Evolutionary conservation across 2,888 invertebrate species (phyloP).

Genomic region (Apotomis betuletana): DNA sequence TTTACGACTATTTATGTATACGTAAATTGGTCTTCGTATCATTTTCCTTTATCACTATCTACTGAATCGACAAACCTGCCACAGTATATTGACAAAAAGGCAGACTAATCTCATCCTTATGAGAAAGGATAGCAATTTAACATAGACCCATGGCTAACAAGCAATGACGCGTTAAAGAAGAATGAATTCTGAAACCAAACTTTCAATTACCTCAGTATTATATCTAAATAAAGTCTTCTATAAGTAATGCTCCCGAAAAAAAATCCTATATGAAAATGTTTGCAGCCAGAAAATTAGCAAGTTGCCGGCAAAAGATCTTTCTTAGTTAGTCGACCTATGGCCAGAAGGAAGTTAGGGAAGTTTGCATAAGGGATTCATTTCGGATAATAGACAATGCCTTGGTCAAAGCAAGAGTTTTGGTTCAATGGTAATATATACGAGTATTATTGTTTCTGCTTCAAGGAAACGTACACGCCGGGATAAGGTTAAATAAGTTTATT

Average conservation of each 20-base stretch:
- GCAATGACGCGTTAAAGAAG: background rate
- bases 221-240: background rate
- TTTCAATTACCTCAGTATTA: background rate
- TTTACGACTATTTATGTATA: constrained; percentile 33
- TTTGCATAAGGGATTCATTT: background rate
- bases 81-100: background rate
- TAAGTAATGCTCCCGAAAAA: background rate
- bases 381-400: constrained; percentile 17
- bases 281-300: background rate
- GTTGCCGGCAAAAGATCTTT: too few relatives aligned
- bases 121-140: background rate
- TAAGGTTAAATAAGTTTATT: background rate
- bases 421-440: constrained; percentile 4
- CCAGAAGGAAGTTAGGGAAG: background rate
- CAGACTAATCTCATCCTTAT: constrained; percentile 1
- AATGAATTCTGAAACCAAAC: background rate
- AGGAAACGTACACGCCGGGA: background rate
- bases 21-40: constrained; percentile 20
- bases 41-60: constrained; percentile 30
- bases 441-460: constrained; percentile 10
- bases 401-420: constrained; percentile 24
- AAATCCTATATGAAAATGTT: too few relatives aligned
- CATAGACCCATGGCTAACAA: background rate
- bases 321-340: background rate
- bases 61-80: constrained; percentile 20